Base-by-base conservation (phyloP, 2,888 invertebrate genomes). In the Onchidella celtica region DNA sequence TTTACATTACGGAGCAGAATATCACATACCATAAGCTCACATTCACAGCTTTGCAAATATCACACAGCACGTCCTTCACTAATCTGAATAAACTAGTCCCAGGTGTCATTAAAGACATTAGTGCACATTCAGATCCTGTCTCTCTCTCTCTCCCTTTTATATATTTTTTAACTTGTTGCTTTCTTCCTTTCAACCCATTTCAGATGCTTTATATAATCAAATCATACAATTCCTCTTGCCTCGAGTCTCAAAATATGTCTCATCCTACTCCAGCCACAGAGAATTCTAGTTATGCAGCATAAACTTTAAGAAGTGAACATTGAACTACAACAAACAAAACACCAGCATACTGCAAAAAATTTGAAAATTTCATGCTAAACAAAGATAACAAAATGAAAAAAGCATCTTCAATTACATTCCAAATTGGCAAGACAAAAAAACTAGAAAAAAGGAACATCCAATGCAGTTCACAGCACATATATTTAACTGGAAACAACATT, bases 401-500 rank as follows among this genome's bases (percentile, higher is more conserved):
- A 6, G 38, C 36, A 66, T 36, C 36, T n/a, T n/a, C 32, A 63
- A 63, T 2, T n/a, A 14, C 32, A 21, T n/a, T 36, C 17, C 14
- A 17, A 65, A 66, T 36, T 66, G 34, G n/a, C 21, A 9, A 36
- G n/a, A 6, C 6, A 36, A 36, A 27, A 61, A 24, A 61, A 24
- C 21, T n/a, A 24, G 6, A 61, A 61, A 9, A 61, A 61, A n/a
- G 4, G 27, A 61, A 61, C 27, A 9, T 38, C 38, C n/a, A 27
- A 75, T 63, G 63, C 63, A 75, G 61, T 40, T 75, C 61, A 63
- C 74, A 61, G 63, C 27, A 29, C 24, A 63, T n/a, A n/a, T n/a
- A n/a, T n/a, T n/a, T n/a, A n/a, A n/a, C n/a, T n/a, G n/a, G 24
- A 74, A 38, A 34, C 38, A 21, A 63, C 38, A 14, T 36, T 63